Conservation (phyloP, 1,140 invertebrate genomes). For the Nomia melanderi region DNA sequence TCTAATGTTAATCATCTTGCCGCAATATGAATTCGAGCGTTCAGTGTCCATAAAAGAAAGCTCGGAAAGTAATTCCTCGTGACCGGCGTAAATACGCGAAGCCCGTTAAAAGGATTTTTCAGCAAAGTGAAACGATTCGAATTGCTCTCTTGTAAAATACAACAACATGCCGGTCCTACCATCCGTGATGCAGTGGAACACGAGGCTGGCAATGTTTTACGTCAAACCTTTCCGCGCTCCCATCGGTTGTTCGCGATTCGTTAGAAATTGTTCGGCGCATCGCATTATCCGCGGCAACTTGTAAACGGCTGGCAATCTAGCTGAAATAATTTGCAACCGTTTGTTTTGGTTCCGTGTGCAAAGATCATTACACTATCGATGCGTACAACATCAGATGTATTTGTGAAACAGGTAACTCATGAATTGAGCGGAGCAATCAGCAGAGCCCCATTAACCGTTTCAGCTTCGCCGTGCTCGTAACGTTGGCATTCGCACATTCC, state of each 20-base stretch:
- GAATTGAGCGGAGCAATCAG: conserved; percentile 36
- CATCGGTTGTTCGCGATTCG: neutral
- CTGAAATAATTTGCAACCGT: conserved; percentile 31
- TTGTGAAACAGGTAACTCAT: conserved; percentile 21
- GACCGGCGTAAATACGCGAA: no score
- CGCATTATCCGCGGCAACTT: conserved; percentile 15
- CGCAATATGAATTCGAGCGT: no score
- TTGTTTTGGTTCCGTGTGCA: conserved; percentile 29
- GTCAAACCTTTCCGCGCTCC: neutral
- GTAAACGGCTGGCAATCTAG: conserved; percentile 13
- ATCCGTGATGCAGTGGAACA: neutral
- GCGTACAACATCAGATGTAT: conserved; percentile 22
- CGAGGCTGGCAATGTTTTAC: neutral
- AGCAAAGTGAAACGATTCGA: no score
- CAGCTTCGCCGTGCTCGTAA: conserved; percentile 21
- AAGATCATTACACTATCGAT: conserved; percentile 37
- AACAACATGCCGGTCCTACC: neutral
- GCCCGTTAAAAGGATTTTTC: no score
- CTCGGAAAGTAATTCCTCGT: no score
- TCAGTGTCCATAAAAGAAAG: no score
- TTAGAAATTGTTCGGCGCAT: conserved; percentile 31
- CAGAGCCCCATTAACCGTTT: conserved; percentile 34
- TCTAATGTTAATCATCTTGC: no score
- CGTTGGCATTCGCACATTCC: conserved; percentile 31
- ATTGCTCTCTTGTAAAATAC: neutral